These are phyloP conservation scores for Orchesellides sinensis DNA, from an alignment of 2,888 invertebrate species.

Conservation along the genomic window DNA sequence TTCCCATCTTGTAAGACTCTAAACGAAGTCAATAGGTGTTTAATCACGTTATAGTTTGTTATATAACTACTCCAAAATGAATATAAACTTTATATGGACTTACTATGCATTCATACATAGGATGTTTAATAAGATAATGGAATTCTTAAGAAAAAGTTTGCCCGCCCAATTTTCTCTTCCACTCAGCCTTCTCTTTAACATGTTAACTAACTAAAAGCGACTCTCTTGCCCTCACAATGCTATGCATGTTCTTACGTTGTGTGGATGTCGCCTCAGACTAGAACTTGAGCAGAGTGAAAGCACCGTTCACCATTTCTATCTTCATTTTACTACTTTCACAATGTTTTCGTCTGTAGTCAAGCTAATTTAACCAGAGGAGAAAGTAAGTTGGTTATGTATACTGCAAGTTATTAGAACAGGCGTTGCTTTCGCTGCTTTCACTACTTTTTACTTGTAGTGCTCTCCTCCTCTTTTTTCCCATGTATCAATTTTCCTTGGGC, in stretches of 20 bases:
- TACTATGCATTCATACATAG: not conserved
- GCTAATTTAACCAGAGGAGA: not conserved
- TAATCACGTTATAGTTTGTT: slow-evolving; percentile 20
- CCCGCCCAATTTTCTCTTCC: not conserved
- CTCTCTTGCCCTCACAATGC: too few relatives aligned
- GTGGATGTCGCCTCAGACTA: too few relatives aligned
- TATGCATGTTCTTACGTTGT: too few relatives aligned
- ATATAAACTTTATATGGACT: too few relatives aligned
- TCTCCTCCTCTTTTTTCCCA: too few relatives aligned
- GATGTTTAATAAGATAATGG: not conserved
- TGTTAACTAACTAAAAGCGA: slow-evolving; percentile 4
- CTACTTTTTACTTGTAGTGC: too few relatives aligned
- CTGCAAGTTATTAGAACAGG: slow-evolving; percentile 9
- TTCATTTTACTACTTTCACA: too few relatives aligned
- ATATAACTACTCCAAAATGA: too few relatives aligned
- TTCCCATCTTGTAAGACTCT: too few relatives aligned
- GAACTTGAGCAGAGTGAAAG: not conserved
- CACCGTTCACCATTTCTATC: not conserved
- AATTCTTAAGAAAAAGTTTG: slow-evolving; percentile 14
- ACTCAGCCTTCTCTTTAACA: not conserved
- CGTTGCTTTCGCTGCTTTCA: too few relatives aligned
- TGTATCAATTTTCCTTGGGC: too few relatives aligned
- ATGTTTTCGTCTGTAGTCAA: not conserved
- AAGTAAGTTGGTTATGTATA: slow-evolving; percentile 15
- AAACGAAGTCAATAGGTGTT: slow-evolving; percentile 25